phyloP scores from a whole-genome alignment of 2,797 vertebrate species.

The Acestrorhynchus altus region DNA sequence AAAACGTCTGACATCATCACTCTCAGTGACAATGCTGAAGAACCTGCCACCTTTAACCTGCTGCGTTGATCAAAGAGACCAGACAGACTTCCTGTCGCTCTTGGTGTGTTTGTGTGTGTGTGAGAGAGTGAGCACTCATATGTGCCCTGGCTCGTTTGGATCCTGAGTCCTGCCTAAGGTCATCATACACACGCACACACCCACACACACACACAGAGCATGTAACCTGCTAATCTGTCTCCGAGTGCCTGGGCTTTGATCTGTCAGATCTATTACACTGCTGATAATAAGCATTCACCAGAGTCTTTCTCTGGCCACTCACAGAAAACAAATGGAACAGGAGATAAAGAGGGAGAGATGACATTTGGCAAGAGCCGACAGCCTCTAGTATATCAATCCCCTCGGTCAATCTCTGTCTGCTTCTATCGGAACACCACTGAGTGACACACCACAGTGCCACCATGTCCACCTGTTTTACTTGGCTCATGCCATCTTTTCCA shows the following conservation, averaged over 20 bases:
- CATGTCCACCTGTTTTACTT: background rate
- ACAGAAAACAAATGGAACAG: background rate
- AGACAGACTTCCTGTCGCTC: constrained; percentile 32
- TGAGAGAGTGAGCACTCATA: background rate
- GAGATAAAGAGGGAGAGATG: constrained; percentile 22
- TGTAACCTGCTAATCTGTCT: constrained; percentile 35
- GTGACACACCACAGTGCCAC: background rate
- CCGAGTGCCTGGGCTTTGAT: constrained; percentile 37
- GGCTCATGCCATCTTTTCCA: no score
- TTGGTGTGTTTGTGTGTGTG: background rate
- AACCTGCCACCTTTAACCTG: constrained; percentile 40
- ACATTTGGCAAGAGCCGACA: background rate
- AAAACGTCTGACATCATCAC: constrained; percentile 21
- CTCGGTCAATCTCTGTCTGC: background rate
- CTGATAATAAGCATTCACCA: constrained; percentile 29
- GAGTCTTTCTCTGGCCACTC: constrained; percentile 8
- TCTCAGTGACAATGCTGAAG: constrained; percentile 15
- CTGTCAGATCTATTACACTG: constrained; percentile 24
- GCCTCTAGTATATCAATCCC: background rate
- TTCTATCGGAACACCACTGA: background rate
- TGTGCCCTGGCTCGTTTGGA: background rate
- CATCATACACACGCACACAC: constrained; percentile 4
- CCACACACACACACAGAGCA: constrained; percentile 8
- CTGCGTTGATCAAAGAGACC: constrained; percentile 7
- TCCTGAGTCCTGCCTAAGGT: constrained; percentile 11